phyloP scores from a whole-genome alignment of 92 coral and sea anemone genomes.

The Phenganax subtilis region DNA sequence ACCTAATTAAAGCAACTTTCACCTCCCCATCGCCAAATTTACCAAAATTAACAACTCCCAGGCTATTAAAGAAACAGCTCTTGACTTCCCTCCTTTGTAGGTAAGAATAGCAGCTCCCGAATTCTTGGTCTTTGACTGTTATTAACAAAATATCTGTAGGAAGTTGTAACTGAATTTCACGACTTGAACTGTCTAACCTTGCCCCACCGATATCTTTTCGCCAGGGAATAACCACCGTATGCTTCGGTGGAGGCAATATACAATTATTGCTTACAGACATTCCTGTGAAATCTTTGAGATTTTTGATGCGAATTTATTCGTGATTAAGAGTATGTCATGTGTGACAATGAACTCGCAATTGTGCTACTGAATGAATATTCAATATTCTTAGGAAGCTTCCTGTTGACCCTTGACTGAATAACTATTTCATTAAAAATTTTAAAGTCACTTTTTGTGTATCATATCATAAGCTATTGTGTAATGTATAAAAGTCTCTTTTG shows the following conservation, averaged over 20 bases:
- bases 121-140: constrained; percentile 37
- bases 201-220: background rate
- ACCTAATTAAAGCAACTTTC: background rate
- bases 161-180: constrained; percentile 14
- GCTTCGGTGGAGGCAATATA: background rate
- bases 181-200: background rate
- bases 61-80: background rate
- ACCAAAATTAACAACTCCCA: constrained; percentile 15
- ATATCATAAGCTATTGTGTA: too few relatives aligned
- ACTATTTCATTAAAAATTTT: too few relatives aligned
- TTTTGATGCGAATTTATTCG: too few relatives aligned
- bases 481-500: too few relatives aligned
- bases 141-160: constrained; percentile 43
- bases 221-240: background rate
- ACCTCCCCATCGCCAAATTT: constrained; percentile 1
- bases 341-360: too few relatives aligned
- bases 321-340: too few relatives aligned
- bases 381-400: too few relatives aligned
- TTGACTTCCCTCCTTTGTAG: background rate
- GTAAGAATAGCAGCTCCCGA: background rate
- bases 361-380: too few relatives aligned
- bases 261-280: too few relatives aligned
- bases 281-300: too few relatives aligned
- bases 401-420: too few relatives aligned
- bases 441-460: too few relatives aligned